Evolutionary conservation across 1,140 invertebrate species (phyloP), one percentile per base, ranked within the genome.

Genomic region (Onthophagus taurus): DNA sequence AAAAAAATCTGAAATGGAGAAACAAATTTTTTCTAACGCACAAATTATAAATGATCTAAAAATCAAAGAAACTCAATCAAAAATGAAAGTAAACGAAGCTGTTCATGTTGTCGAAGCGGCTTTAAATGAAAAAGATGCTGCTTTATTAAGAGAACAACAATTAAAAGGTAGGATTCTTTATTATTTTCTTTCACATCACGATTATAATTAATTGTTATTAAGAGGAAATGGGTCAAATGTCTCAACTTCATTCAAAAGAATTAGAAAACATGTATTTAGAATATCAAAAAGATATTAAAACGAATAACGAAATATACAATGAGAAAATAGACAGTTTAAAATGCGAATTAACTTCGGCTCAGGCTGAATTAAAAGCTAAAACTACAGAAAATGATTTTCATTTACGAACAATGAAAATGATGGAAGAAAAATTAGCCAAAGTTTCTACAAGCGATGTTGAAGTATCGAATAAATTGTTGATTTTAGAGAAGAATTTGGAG

Each of bases 111-210:
- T 58, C 26, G 58, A 63, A 41, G 55, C 54, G 13, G 58, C 59
- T 16, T 45, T 61, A 16, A 46, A 53, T 13, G 62, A 64, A 50
- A 63, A 60, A 52, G 58, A 61, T 49, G 57, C 56, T 11, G 56
- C 58, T 26, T 31, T 61, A 24, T 41, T 55, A 14, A 46, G 60
- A 30, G 60, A 64, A 52, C 42, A 34, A 4, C 35, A 55, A 51
- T 33, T 53, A 5, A 51, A 51, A 49, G 53, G 57, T 58, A 44
- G 11, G 20, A 37, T 17, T 19, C 13, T 21, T 20, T 2, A 38
- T n/a, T n/a, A n/a, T n/a, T n/a, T n/a, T n/a, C n/a, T 26, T 7
- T 7, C 6, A 26, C 23, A 7, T 7, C 23, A 26, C n/a, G 7
- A 29, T 13, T 34, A 8, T n/a, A 26, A 26, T 26, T 7, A 26